Evolutionary conservation across 2,888 invertebrate genomes (phyloP), one percentile per base, ranked within the genome.

Genomic region (Andrena haemorrhoa): DNA sequence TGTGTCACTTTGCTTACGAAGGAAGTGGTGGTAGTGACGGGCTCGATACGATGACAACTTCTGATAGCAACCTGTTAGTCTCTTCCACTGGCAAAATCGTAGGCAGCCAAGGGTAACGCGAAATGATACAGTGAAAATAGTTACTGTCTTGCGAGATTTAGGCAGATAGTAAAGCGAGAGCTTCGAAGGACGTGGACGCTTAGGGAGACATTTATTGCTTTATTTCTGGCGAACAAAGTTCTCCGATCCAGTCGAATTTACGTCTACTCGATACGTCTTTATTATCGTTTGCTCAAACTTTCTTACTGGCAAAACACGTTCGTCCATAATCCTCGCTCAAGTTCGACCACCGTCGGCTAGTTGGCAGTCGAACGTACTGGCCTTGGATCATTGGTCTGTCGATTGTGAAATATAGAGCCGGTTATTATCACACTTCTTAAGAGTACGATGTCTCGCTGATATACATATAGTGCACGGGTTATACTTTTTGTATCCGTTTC

Each of bases 391-490:
- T 66, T 69, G 63, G 58, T n/a, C 66, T 41, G 47, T 6, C 71
- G 75, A 75, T 75, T 80, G 77, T 16, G 74, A 81, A 77, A 76
- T 70, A 47, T 31, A 56, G 68, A 71, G 79, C 66, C 75, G 66
- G 78, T 73, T 75, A 74, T 80, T 69, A 31, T 31, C 68, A 51
- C 71, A 72, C 66, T 64, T 80, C 74, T 76, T 70, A n/a, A 65
- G 29, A 68, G 65, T 72, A 53, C 73, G 64, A 29, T 31, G 66
- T 10, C 35, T 49, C 69, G 66, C 61, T 60, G 69, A 61, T 60
- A 16, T 35, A 35, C 35, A 10, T 12, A 41, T 41, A 49, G 41
- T 71, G 60, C 58, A 63, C 69, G 72, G 65, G 72, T 75, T 49
- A 29, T 51, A 61, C 26, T 23, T 60, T 47, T 61, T 51, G 68